Conservation (phyloP, 2,113 vertebrate genomes). For the Sorex araneus region DNA sequence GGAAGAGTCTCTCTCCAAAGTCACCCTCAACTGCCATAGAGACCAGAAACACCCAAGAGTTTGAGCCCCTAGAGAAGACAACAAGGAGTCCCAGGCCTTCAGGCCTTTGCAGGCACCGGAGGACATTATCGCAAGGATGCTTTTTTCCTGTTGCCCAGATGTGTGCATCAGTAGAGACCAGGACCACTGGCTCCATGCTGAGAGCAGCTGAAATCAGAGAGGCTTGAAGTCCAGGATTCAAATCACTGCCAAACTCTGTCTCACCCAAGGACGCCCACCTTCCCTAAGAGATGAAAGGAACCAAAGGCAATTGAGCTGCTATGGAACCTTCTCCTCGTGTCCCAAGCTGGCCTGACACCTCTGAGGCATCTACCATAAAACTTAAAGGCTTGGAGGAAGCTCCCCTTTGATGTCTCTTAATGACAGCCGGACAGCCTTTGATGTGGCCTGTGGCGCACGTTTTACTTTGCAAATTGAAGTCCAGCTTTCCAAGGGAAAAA, state of each 20-base stretch:
- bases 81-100: conserved; percentile 37
- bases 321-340: conserved; percentile 90
- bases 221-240: conserved; percentile 97
- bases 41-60: conserved; percentile 49
- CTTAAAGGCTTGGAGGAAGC: conserved; percentile 94
- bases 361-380: conserved; percentile 98
- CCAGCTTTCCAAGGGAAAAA: conserved; percentile 88
- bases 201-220: conserved; percentile 98
- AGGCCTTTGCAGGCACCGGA: conserved; percentile 47
- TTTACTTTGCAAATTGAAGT: conserved; percentile 92
- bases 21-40: conserved; percentile 68
- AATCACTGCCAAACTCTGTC: conserved; percentile 91
- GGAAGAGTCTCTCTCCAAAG: conserved; percentile 35
- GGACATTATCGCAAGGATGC: conserved; percentile 82
- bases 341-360: conserved; percentile 95
- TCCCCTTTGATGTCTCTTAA: conserved; percentile 97
- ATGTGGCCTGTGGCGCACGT: conserved; percentile 94
- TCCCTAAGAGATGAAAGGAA: conserved; percentile 92
- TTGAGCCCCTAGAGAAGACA: neutral
- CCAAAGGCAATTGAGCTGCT: conserved; percentile 89
- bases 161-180: conserved; percentile 91
- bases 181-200: conserved; percentile 94
- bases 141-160: conserved; percentile 92
- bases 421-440: conserved; percentile 95
- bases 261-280: conserved; percentile 89